Evolutionary conservation across 2,797 vertebrate genomes (phyloP).

Genomic region (Periparus ater): DNA sequence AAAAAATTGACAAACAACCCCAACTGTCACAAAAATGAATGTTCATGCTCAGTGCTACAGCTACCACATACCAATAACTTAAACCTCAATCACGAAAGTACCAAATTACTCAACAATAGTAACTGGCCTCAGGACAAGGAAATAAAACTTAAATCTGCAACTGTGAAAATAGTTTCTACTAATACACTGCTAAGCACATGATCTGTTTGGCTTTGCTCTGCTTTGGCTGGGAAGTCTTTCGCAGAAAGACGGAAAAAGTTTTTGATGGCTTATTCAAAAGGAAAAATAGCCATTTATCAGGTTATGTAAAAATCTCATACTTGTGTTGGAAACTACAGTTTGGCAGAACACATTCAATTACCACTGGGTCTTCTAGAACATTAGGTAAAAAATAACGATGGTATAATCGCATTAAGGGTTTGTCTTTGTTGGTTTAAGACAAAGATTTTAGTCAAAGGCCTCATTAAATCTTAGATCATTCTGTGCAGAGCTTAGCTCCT

Average conservation of each 20-base stretch:
- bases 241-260: constrained; percentile 66
- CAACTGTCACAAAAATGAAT: constrained; percentile 28
- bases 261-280: constrained; percentile 72
- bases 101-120: constrained; percentile 36
- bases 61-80: neutral
- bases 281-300: constrained; percentile 74
- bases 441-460: constrained; percentile 62
- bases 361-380: constrained; percentile 59
- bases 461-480: constrained; percentile 51
- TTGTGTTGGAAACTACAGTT: constrained; percentile 67
- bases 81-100: neutral
- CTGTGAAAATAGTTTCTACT: constrained; percentile 54
- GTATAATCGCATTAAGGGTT: constrained; percentile 69
- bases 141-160: constrained; percentile 55
- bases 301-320: constrained; percentile 67
- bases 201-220: constrained; percentile 57
- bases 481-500: constrained; percentile 23
- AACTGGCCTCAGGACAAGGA: constrained; percentile 21
- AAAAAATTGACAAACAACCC: constrained; percentile 56
- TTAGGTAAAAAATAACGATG: constrained; percentile 52
- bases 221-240: constrained; percentile 63
- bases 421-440: constrained; percentile 61
- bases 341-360: constrained; percentile 72
- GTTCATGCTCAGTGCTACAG: neutral
- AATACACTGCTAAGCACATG: constrained; percentile 60